Evolutionary conservation across 1,140 invertebrate genomes (phyloP).

Genomic region (Drosophila serrata): DNA sequence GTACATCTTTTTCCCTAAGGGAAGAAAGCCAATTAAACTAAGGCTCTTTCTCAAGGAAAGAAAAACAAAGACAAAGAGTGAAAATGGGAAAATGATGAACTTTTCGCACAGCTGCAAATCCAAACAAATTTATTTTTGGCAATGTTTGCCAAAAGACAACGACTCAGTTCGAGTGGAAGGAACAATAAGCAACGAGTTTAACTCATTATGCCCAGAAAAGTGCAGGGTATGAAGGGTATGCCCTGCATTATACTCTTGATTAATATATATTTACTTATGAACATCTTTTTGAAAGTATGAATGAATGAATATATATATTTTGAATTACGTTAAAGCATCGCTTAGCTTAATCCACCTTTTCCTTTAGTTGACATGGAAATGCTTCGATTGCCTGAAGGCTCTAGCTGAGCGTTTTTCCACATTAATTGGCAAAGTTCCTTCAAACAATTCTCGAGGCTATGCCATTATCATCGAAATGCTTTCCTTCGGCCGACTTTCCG

Average conservation of each 20-base stretch:
- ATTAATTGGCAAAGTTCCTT: neutral
- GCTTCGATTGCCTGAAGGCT: neutral
- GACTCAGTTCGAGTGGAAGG: neutral
- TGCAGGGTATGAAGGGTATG: neutral
- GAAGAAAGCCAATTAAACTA: slow-evolving; percentile 23
- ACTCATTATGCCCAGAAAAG: neutral
- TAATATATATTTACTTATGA: too few species aligned
- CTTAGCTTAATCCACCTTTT: slow-evolving; percentile 5
- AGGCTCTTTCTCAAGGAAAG: neutral
- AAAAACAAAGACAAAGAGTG: slow-evolving; percentile 11
- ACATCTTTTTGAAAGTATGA: neutral
- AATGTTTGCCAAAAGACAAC: slow-evolving; percentile 12
- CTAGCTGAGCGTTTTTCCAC: neutral
- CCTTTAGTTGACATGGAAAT: neutral
- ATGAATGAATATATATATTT: neutral
- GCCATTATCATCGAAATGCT: neutral
- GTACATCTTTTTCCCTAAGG: neutral
- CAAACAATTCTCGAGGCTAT: neutral
- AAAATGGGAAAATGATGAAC: slow-evolving; percentile 3
- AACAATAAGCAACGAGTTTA: neutral
- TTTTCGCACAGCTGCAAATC: slow-evolving; percentile 17
- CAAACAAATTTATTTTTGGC: slow-evolving; percentile 33
- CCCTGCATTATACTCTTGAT: too few species aligned
- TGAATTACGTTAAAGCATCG: neutral
- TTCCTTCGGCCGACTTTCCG: neutral